phyloP scores from a whole-genome alignment of 2,113 vertebrate genomes.

The Suricata suricatta region DNA sequence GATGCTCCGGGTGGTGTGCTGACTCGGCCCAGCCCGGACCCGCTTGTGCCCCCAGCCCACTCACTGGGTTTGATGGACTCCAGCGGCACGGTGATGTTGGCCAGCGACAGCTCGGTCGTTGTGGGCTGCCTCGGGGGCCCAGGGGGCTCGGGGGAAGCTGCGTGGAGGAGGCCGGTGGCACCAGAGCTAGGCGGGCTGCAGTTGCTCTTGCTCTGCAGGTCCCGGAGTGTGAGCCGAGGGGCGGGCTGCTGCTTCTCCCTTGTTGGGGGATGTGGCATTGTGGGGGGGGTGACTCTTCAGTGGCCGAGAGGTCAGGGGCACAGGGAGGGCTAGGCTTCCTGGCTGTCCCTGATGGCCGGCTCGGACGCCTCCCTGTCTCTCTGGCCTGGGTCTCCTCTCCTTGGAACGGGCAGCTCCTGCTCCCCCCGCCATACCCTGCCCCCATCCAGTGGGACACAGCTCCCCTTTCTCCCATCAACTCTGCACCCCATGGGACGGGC shows the following conservation, averaged over 20 bases:
- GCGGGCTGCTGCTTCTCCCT: slow-evolving; percentile 94
- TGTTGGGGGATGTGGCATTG: background rate
- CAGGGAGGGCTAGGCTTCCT: background rate
- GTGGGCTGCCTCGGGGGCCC: slow-evolving; percentile 62
- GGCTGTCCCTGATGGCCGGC: background rate
- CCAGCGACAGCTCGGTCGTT: slow-evolving; percentile 87
- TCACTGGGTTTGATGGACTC: slow-evolving; percentile 98
- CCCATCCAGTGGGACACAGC: too few species aligned
- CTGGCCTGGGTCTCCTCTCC: background rate
- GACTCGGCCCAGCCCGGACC: accelerated
- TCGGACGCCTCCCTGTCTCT: background rate
- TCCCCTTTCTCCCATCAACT: background rate
- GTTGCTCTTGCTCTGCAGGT: slow-evolving; percentile 92
- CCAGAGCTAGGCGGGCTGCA: slow-evolving; percentile 78
- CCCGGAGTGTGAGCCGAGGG: slow-evolving; percentile 91
- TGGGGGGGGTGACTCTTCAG: background rate
- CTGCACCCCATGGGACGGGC: background rate
- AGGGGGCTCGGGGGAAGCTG: slow-evolving; percentile 43
- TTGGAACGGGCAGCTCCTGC: background rate
- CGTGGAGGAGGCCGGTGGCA: slow-evolving; percentile 69
- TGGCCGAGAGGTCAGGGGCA: too few species aligned
- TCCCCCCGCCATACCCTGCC: too few species aligned
- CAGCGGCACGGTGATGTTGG: slow-evolving; percentile 93
- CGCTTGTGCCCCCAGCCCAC: background rate
- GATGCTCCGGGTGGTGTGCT: background rate